phyloP scores from a whole-genome alignment of 2,113 vertebrate genomes.

The Eupsittula cactorum region DNA sequence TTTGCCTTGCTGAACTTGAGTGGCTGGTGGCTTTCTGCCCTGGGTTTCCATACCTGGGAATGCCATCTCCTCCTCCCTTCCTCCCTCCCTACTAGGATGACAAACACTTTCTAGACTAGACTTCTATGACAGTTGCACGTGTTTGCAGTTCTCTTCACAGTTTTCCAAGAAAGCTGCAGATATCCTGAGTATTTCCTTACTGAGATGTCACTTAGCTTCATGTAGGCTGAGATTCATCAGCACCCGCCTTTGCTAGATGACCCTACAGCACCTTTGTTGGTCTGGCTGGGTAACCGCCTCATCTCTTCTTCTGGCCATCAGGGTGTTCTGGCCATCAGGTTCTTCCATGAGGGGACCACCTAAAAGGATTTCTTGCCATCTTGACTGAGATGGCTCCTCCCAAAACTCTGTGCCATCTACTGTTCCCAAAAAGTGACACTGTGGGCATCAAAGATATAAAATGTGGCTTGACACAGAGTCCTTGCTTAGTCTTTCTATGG shows the following conservation, averaged over 20 bases:
- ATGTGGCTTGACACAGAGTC: neutral
- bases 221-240: neutral
- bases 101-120: neutral
- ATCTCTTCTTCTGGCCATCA: neutral
- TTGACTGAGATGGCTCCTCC: neutral
- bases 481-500: neutral
- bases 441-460: neutral
- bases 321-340: neutral
- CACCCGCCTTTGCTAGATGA: accelerated
- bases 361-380: neutral
- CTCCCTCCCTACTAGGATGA: neutral
- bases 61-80: neutral
- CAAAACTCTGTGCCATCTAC: neutral
- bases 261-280: neutral
- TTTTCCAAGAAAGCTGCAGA: neutral
- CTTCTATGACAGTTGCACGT: neutral
- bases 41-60: neutral
- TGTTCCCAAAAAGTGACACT: neutral
- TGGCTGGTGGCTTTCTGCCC: neutral
- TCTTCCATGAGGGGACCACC: neutral
- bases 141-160: neutral
- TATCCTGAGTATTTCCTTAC: neutral
- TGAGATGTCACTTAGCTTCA: neutral
- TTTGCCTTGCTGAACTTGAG: neutral
- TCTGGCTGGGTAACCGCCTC: accelerated